Conservation (phyloP, 2,797 vertebrate species). For the Hoplostethus atlanticus region DNA sequence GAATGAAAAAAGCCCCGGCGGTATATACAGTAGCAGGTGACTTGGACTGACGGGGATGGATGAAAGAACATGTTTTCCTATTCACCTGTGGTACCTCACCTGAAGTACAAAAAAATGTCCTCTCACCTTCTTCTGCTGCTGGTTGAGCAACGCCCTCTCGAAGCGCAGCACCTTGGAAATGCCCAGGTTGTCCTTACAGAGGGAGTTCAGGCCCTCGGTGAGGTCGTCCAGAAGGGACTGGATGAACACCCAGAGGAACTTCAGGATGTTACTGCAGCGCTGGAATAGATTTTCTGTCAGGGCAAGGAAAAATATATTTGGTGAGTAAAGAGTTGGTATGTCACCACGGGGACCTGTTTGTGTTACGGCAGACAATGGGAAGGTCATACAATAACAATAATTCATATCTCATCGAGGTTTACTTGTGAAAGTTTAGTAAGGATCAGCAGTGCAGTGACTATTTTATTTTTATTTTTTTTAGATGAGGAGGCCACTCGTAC, state of each 20-base stretch:
- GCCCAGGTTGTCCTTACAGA: slow-evolving; percentile 79
- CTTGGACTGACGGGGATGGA: too few relatives aligned
- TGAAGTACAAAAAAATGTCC: too few relatives aligned
- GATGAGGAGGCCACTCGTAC: slow-evolving; percentile 40
- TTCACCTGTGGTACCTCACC: too few relatives aligned
- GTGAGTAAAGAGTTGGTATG: background rate
- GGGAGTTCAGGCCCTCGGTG: slow-evolving; percentile 71
- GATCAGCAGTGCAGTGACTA: too few relatives aligned
- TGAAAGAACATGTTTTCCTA: too few relatives aligned
- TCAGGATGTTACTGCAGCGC: slow-evolving; percentile 70
- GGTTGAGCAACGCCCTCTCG: slow-evolving; percentile 74
- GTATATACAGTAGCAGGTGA: too few relatives aligned
- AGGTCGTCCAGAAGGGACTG: slow-evolving; percentile 77
- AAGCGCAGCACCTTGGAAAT: slow-evolving; percentile 80
- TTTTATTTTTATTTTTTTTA: background rate
- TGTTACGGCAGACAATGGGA: too few relatives aligned
- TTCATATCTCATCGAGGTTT: too few relatives aligned
- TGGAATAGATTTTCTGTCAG: slow-evolving; percentile 77
- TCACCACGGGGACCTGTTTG: too few relatives aligned
- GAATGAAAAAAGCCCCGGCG: too few relatives aligned
- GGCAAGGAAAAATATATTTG: background rate
- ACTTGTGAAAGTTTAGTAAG: too few relatives aligned
- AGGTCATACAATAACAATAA: too few relatives aligned
- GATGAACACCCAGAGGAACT: slow-evolving; percentile 78
- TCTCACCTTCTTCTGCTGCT: slow-evolving; percentile 83